Conservation (phyloP, 2,797 vertebrate species). For the Todus mexicanus region DNA sequence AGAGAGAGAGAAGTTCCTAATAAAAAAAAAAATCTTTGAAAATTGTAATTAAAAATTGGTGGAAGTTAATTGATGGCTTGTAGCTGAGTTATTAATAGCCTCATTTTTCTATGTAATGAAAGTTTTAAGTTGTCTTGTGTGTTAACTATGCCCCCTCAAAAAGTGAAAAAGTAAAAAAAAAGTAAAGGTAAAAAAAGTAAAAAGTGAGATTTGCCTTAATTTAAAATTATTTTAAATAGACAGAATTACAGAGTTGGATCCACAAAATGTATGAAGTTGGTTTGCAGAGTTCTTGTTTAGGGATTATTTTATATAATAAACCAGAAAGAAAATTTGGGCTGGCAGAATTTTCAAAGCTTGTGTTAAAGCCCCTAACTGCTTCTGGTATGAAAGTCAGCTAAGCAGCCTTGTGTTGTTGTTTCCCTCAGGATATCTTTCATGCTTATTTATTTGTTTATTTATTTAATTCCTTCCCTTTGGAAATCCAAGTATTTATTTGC, state of each 20-base stretch:
- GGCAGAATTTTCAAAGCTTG: conserved; percentile 54
- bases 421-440: conserved; percentile 71
- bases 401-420: conserved; percentile 63
- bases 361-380: conserved; percentile 53
- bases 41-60: background rate
- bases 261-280: background rate
- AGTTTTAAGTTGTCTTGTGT: background rate
- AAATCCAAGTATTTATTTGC: conserved; percentile 66
- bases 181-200: too few species aligned
- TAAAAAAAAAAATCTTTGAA: background rate
- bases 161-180: too few species aligned
- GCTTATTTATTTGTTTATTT: background rate
- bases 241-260: background rate
- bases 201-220: background rate
- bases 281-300: conserved; percentile 6
- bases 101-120: conserved; percentile 27
- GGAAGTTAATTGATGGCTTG: conserved; percentile 21
- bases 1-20: background rate
- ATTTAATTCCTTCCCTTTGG: conserved; percentile 8
- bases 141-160: too few species aligned
- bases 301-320: conserved; percentile 45
- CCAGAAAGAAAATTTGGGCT: conserved; percentile 36
- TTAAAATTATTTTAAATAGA: background rate
- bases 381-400: conserved; percentile 64
- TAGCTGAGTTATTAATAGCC: conserved; percentile 26